Percentiles rank a stretch among this genome's conserved stretches.
Evolutionary conservation across 2,797 vertebrate genomes (phyloP).

Genomic region (Mustela erminea): DNA sequence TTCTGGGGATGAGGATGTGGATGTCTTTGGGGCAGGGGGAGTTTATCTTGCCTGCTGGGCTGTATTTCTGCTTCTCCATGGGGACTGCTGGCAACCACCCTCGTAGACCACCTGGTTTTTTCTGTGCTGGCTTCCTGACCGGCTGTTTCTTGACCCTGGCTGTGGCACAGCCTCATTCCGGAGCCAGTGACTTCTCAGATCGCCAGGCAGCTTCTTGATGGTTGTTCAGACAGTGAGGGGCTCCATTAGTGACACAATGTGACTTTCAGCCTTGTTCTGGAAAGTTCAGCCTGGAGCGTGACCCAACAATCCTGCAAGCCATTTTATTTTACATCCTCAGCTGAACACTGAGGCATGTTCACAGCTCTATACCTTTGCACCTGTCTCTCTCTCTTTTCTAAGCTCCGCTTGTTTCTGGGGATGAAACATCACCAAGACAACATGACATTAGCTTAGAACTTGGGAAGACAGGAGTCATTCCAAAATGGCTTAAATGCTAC

Average conservation of each 20-base stretch:
- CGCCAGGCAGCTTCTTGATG: background rate
- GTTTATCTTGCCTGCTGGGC: background rate
- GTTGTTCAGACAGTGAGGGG: no score
- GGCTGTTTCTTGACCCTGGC: background rate
- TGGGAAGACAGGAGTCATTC: background rate
- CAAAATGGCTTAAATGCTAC: background rate
- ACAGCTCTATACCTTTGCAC: background rate
- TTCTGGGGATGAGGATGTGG: background rate
- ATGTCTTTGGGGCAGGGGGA: background rate
- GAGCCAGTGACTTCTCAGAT: background rate
- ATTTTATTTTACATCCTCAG: background rate
- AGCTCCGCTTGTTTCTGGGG: background rate
- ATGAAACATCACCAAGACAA: background rate
- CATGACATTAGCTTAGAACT: background rate
- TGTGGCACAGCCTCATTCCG: background rate
- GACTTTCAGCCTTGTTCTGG: background rate
- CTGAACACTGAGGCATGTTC: background rate
- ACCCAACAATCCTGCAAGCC: background rate
- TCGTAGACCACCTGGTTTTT: background rate
- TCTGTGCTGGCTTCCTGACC: background rate
- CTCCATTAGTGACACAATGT: accelerated
- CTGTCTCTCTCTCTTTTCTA: background rate
- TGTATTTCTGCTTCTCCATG: background rate
- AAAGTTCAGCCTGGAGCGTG: background rate
- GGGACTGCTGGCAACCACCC: background rate